A percentile compares a stretch with the other conserved stretches of the same genome.
Conservation (phyloP, 2,888 invertebrate genomes). For the Galerucella pusilla region DNA sequence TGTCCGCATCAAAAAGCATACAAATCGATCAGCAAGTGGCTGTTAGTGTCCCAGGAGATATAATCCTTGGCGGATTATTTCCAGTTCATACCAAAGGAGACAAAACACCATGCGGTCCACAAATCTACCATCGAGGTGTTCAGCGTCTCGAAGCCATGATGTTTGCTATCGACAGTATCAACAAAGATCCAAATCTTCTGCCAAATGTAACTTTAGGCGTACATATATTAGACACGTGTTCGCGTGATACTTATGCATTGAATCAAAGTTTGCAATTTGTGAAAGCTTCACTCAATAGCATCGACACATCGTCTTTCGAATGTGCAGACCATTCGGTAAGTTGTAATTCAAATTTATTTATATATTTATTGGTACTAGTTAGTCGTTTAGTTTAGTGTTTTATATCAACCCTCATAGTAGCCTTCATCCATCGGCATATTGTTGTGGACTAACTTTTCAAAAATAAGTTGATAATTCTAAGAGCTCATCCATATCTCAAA, state of each 20-base stretch:
- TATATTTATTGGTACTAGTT: too few species aligned
- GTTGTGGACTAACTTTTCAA: too few species aligned
- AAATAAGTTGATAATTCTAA: too few species aligned
- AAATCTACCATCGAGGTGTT: constrained; percentile 71
- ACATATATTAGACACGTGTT: constrained; percentile 73
- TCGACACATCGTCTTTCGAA: constrained; percentile 65
- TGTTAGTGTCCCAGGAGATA: constrained; percentile 68
- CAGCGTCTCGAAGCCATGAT: constrained; percentile 74
- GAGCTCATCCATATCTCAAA: too few species aligned
- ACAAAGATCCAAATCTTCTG: constrained; percentile 65
- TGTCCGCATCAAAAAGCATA: constrained; percentile 42
- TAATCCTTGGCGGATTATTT: constrained; percentile 72
- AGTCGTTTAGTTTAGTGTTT: too few species aligned
- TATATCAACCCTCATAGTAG: too few species aligned
- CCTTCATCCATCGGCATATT: too few species aligned
- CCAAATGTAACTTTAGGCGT: constrained; percentile 71
- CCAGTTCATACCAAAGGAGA: constrained; percentile 72
- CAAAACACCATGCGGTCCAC: constrained; percentile 64
- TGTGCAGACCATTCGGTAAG: constrained; percentile 66
- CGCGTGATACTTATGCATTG: constrained; percentile 70
- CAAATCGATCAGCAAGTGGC: constrained; percentile 54
- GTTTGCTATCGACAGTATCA: constrained; percentile 71
- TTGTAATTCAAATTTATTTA: not conserved
- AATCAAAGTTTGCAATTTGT: constrained; percentile 73
- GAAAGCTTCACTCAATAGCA: constrained; percentile 66